Evolutionary conservation across 1,140 invertebrate genomes (phyloP), one percentile per base, ranked within the genome.

Genomic region (Cydia splendana): DNA sequence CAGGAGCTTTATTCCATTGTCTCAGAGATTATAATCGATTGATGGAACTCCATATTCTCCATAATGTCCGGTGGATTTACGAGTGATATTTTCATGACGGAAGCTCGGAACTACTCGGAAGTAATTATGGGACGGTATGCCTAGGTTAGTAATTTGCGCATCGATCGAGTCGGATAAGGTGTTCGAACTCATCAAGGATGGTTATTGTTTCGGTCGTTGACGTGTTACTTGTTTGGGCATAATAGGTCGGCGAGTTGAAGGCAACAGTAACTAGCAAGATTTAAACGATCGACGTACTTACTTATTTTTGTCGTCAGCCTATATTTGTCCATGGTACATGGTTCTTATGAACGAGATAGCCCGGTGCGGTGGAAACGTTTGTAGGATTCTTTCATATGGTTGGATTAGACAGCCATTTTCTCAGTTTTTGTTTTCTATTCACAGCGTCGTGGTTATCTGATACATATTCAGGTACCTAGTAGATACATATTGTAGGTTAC

Each of bases 181-280:
- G 18, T n/a, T 71, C 67, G 67, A 71, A 71, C 67, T 71, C 34
- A 71, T 69, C 65, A 69, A 69, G 65, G 65, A 69, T 71, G n/a
- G 67, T 71, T 71, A 42, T 7, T 38, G 34, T n/a, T 62, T 38
- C 30, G 67, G 67, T 71, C 67, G 30, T 71, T 71, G 67, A 71
- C 30, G 57, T 62, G 10, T 20, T 62, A 12, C 57, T 24, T 62
- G 57, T 62, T 62, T 62, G 57, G 57, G 57, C 57, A 62, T 62
- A 62, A 62, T 62, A 62, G 57, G 57, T 24, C 9, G 20, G 6
- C 9, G 20, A 62, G 57, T 62, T 62, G 57, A 62, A 62, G 57
- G 57, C 4, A 51, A 2, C 4, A 57, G 15, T 24, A 62, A 9
- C 20, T 62, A 24, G 53, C 20, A 12, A 62, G 57, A 20, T 24